Evolutionary conservation across 2,797 vertebrate genomes (phyloP).

Genomic region (Micromesistius poutassou): DNA sequence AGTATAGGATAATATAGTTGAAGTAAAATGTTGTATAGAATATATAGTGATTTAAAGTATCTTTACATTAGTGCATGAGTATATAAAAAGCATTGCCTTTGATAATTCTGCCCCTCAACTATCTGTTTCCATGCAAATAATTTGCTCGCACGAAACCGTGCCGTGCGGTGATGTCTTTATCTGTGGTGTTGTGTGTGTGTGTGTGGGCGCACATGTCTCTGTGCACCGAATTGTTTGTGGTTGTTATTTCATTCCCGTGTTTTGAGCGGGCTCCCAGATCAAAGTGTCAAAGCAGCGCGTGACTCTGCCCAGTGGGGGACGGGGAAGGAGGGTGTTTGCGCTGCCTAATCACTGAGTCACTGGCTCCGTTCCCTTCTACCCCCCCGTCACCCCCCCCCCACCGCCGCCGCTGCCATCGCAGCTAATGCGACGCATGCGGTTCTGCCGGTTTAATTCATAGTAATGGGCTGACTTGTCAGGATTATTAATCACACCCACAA

Average conservation of each 20-base stretch:
- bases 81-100: no score
- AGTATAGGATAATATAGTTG: no score
- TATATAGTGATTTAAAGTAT: no score
- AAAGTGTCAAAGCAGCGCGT: slow-evolving; percentile 43
- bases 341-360: slow-evolving; percentile 49
- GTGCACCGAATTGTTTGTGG: slow-evolving; percentile 3
- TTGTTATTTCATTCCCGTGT: slow-evolving; percentile 12
- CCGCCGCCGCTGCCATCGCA: slow-evolving; percentile 30
- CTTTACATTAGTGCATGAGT: no score
- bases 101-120: not conserved
- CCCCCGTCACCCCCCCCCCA: slow-evolving; percentile 40
- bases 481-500: slow-evolving; percentile 52
- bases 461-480: slow-evolving; percentile 59
- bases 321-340: slow-evolving; percentile 45
- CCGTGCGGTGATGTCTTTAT: not conserved
- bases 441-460: slow-evolving; percentile 56
- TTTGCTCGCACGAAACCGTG: not conserved
- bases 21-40: no score
- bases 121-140: not conserved
- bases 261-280: slow-evolving; percentile 35
- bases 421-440: slow-evolving; percentile 51
- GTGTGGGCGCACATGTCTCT: slow-evolving; percentile 11
- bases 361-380: slow-evolving; percentile 36
- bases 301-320: slow-evolving; percentile 32
- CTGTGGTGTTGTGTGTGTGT: not conserved